phyloP scores from a whole-genome alignment of 2,797 vertebrate genomes.

The Ciconia nigra region DNA sequence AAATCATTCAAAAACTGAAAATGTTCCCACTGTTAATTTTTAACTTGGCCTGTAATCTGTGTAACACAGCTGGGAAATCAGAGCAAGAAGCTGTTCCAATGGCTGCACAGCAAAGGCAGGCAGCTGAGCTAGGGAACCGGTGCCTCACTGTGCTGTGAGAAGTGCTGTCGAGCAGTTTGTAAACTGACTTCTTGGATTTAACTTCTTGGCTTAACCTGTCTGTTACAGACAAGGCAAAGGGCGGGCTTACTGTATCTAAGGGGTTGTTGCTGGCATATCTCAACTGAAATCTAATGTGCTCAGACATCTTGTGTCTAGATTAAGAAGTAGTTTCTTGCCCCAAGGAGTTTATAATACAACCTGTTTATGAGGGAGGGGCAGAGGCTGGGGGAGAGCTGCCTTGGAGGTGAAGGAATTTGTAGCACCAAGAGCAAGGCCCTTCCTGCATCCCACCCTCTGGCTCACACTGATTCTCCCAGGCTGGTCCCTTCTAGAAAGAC shows the following conservation, averaged over 20 bases:
- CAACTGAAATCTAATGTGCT: neutral
- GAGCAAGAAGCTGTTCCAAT: neutral
- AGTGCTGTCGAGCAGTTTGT: neutral
- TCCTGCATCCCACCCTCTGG: neutral
- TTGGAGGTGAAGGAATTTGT: neutral
- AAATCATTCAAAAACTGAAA: neutral
- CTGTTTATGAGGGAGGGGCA: neutral
- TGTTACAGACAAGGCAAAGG: neutral
- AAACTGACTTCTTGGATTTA: neutral
- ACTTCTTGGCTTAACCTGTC: neutral
- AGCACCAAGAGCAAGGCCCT: neutral
- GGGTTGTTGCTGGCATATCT: neutral
- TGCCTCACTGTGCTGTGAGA: neutral
- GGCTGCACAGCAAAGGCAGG: neutral
- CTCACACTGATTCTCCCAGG: neutral
- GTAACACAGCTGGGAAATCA: neutral
- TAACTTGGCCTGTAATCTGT: neutral
- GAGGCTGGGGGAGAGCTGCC: neutral
- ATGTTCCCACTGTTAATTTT: neutral
- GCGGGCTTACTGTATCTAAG: rapidly evolving
- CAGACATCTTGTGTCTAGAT: neutral
- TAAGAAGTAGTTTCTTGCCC: neutral
- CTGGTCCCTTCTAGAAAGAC: neutral
- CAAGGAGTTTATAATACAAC: neutral
- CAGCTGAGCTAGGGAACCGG: neutral